These are phyloP conservation scores for Formica selysi DNA, from an alignment of 1,140 invertebrate species.

Conservation along the genomic window DNA sequence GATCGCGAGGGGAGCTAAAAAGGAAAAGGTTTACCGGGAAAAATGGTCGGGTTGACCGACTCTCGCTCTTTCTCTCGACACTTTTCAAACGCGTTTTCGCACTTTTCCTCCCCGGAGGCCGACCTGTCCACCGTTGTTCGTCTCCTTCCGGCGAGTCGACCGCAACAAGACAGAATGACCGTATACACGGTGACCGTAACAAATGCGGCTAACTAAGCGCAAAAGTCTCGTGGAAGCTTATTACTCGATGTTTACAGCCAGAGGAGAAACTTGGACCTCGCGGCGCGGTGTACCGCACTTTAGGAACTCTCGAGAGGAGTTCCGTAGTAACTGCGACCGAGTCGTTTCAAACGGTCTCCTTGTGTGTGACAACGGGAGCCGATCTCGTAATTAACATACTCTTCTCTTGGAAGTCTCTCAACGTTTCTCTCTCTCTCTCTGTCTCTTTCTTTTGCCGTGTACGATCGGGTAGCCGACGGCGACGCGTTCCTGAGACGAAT, in stretches of 20 bases:
- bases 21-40: not conserved
- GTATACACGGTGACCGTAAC: constrained; percentile 54
- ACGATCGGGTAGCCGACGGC: not conserved
- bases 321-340: constrained; percentile 56
- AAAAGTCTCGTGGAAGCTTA: constrained; percentile 74
- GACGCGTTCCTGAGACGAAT: constrained; percentile 22
- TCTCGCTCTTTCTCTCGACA: not conserved
- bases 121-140: not conserved
- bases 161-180: not conserved
- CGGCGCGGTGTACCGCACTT: constrained; percentile 60
- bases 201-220: constrained; percentile 74
- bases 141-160: not conserved
- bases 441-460: not conserved
- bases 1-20: constrained; percentile 18
- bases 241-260: constrained; percentile 74
- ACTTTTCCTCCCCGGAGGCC: constrained; percentile 26
- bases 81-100: constrained; percentile 47
- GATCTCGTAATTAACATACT: constrained; percentile 74
- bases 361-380: constrained; percentile 55
- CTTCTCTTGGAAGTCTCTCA: not conserved
- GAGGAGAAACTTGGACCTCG: constrained; percentile 67
- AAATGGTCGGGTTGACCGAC: constrained; percentile 7
- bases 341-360: constrained; percentile 65
- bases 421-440: not conserved
- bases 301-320: constrained; percentile 65